These are phyloP conservation scores for Tragelaphus oryx DNA, from an alignment of 2,797 vertebrate genomes.

Conservation along the genomic window DNA sequence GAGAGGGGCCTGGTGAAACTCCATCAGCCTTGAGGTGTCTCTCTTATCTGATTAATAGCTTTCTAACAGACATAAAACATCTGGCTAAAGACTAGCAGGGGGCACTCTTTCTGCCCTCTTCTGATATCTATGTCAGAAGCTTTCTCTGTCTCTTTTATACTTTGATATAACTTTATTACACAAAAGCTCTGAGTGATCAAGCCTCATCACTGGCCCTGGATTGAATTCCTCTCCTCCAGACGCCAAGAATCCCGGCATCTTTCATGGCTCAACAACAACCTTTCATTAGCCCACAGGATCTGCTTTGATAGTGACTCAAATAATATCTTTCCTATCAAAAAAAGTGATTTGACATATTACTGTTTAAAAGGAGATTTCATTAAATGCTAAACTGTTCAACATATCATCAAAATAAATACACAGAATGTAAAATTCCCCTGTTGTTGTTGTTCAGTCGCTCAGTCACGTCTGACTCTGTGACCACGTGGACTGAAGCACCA, in stretches of 20 bases:
- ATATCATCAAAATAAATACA: slow-evolving; percentile 29
- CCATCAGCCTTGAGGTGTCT: too few species aligned
- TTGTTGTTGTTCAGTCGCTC: not conserved
- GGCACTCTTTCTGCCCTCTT: not conserved
- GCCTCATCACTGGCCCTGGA: not conserved
- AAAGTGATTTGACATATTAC: not conserved
- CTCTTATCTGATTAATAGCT: too few species aligned
- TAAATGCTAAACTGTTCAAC: not conserved
- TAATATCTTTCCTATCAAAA: not conserved
- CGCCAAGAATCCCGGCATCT: not conserved
- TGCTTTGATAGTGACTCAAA: not conserved
- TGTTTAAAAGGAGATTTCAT: not conserved
- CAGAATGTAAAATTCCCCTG: not conserved
- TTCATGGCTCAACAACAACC: not conserved
- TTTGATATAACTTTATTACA: not conserved
- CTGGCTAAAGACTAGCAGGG: too few species aligned
- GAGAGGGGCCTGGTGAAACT: too few species aligned
- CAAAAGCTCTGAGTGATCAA: not conserved
- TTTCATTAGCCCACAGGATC: not conserved
- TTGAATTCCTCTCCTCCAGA: not conserved
- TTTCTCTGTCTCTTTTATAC: not conserved
- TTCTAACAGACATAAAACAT: too few species aligned
- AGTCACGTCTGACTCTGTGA: not conserved
- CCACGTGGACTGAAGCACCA: not conserved
- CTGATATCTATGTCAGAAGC: not conserved